A percentile compares a stretch with the other conserved stretches of the same genome.
phyloP scores from a whole-genome alignment of 92 coral and sea anemone species.

The Parazoanthus swiftii region DNA sequence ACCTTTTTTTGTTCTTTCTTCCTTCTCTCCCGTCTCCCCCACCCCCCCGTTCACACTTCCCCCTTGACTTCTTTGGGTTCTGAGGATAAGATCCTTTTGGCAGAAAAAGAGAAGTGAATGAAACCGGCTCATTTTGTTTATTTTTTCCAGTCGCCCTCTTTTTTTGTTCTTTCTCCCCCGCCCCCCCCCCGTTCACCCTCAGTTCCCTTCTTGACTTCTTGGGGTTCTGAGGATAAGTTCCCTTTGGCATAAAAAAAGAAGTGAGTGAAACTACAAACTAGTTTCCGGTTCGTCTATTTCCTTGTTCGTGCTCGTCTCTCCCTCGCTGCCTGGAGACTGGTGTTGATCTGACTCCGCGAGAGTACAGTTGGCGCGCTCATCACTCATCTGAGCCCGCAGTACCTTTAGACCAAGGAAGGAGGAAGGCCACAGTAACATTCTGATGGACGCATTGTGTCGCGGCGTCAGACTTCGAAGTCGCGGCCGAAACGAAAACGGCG shows the following conservation, averaged over 20 bases:
- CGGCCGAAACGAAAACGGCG: slow-evolving; percentile 12
- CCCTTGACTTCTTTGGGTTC: background rate
- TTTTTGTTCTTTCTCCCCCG: background rate
- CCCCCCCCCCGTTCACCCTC: background rate
- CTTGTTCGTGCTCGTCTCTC: background rate
- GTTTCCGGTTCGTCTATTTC: background rate
- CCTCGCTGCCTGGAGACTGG: background rate
- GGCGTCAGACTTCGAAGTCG: slow-evolving; percentile 20
- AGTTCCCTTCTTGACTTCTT: background rate
- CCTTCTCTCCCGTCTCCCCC: background rate
- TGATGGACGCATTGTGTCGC: slow-evolving; percentile 4
- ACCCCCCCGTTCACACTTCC: background rate
- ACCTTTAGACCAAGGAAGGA: slow-evolving; percentile 24
- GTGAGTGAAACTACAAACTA: background rate
- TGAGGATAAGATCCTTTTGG: background rate
- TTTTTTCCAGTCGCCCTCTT: too few species aligned
- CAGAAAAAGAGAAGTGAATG: background rate
- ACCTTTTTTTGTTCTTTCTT: too few species aligned
- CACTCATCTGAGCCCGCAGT: slow-evolving; percentile 31
- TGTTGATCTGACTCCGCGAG: background rate
- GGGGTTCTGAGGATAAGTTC: background rate
- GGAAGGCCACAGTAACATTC: slow-evolving; percentile 31
- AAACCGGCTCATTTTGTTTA: background rate
- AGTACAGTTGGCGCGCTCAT: background rate
- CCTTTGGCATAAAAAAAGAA: background rate